Base-by-base conservation (phyloP, 1,140 invertebrate genomes). In the Venturia canescens region DNA sequence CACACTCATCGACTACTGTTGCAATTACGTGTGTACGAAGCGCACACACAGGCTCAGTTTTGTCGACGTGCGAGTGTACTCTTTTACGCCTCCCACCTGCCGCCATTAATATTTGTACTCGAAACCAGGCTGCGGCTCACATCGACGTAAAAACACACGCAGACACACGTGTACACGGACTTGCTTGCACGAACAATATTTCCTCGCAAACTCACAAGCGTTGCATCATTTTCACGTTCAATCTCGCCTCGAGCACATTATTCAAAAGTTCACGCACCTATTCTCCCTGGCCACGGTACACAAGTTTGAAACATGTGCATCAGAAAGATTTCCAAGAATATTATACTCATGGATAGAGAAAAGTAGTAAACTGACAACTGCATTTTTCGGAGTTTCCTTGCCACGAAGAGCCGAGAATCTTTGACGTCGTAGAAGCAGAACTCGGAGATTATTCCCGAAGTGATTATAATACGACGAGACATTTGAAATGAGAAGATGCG, bases 41-140 rank as follows among this genome's bases (percentile, higher is more conserved):
- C 72, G 3, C 16, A 1, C 27, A n/a, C 50, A 34, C 57, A 75
- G n/a, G n/a, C 57, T 75, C 72, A n/a, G n/a, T n/a, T 27, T 26
- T 75, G 5, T 26, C 50, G 50, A 60, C 72, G 72, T 75, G 50
- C 23, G 21, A 34, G 50, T 50, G 27, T 60, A 75, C 72, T 75
- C 72, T 75, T 75, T 75, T 75, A 75, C 60, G 72, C 48, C 72
- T 75, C 72, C 72, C 50, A 75, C 72, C 72, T 75, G 72, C 72
- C 31, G 72, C 72, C 72, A 75, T 75, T 75, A 75, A 75, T 75
- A 60, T 75, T 75, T 60, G 72, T 75, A 75, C 72, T 60, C 13
- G 2, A 26, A 44, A 15, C 72, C 13, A 75, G 18, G 21, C 57
- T 63, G 21, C 3, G 57, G 21, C 21, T 9, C 57, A 21, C n/a